Percentiles rank a stretch among this genome's conserved stretches.
phyloP scores from a whole-genome alignment of 2,888 invertebrate genomes.

The Lutraria lutraria region DNA sequence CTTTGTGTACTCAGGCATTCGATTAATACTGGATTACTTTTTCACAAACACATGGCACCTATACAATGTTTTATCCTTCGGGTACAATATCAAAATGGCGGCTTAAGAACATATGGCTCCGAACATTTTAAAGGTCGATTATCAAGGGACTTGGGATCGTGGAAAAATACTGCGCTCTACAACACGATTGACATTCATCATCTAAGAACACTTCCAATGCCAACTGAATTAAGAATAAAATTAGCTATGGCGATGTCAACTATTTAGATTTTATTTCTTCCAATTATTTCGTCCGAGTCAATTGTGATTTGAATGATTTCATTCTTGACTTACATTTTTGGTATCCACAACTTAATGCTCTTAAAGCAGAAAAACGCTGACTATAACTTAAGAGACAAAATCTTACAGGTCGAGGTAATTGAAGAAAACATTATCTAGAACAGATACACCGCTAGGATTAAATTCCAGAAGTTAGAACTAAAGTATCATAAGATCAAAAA shows the following conservation, averaged over 20 bases:
- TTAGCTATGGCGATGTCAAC: no score
- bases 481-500: not conserved
- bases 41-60: not conserved
- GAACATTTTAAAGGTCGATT: not conserved
- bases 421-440: no score
- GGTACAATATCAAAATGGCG: not conserved
- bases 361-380: no score
- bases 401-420: no score
- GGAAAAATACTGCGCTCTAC: not conserved
- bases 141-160: not conserved
- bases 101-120: not conserved
- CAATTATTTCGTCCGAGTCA: no score
- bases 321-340: no score
- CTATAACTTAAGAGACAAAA: no score
- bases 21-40: not conserved
- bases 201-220: not conserved
- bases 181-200: not conserved
- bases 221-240: no score
- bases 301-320: no score
- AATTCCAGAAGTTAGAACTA: not conserved
- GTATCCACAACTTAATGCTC: no score
- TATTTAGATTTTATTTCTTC: no score
- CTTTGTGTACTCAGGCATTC: not conserved
- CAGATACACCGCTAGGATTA: not conserved
- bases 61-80: not conserved